phyloP scores from a whole-genome alignment of 1,140 invertebrate genomes.

The Trichonephila inaurata region DNA sequence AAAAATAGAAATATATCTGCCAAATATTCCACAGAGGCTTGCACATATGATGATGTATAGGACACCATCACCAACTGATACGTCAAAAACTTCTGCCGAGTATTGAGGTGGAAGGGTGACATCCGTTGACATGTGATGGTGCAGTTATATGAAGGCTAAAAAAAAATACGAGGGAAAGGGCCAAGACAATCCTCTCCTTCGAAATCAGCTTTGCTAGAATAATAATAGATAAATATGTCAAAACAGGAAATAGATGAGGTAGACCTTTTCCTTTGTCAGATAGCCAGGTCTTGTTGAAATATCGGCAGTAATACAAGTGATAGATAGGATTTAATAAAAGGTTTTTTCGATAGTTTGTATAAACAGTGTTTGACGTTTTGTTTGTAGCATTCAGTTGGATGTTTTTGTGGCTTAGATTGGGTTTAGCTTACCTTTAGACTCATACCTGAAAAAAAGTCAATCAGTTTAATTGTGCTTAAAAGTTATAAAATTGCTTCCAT shows the following conservation, averaged over 20 bases:
- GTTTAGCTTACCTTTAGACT: no score
- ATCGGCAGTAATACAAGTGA: background rate
- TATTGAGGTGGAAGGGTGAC: background rate
- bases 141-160: background rate
- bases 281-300: background rate
- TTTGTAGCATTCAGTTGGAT: no score
- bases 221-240: constrained; percentile 39
- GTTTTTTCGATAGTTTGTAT: background rate
- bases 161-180: background rate
- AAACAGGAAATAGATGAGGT: constrained; percentile 23
- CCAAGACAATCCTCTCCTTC: background rate
- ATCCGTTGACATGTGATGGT: background rate
- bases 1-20: constrained; percentile 11
- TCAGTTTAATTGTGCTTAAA: no score
- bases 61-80: background rate
- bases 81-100: background rate
- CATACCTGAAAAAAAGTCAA: no score
- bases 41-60: background rate
- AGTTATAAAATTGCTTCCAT: no score
- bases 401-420: no score
- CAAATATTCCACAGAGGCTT: constrained; percentile 15
- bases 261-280: background rate
- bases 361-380: no score
- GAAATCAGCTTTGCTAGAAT: constrained; percentile 17
- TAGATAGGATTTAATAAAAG: constrained; percentile 8